Evolutionary conservation across 2,888 invertebrate genomes (phyloP), one percentile per base, ranked within the genome.

Genomic region (Nephrocerus scutellatus): DNA sequence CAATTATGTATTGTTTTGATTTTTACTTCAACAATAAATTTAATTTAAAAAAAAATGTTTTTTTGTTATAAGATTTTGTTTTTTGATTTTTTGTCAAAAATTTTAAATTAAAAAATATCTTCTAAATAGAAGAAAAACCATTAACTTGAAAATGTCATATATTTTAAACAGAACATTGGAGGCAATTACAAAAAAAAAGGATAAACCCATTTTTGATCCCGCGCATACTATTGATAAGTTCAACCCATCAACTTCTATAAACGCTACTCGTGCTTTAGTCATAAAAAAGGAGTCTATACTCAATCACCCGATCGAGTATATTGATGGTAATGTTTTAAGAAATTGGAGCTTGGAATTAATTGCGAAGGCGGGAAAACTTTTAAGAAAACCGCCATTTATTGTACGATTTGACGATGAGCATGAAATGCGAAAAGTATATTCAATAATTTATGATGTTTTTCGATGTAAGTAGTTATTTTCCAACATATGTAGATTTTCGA

Each of bases 391-490:
- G 8, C 59, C 66, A 3, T 30, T 60, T 3, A 7, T 43, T 1
- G 61, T 62, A 3, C 29, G 35, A 7, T 65, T 65, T 26, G 43
- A 52, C 2, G 70, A 74, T 53, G 74, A 74, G 43, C 72, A 74
- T 4, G 73, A 75, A 51, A 74, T 74, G 73, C 56, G 74, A 25
- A 56, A 73, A 46, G 74, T 74, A 3, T 73, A 71, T 35, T 70
- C 73, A 1, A 57, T 75, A 5, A 71, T 74, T 35, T 76, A 74
- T 54, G 75, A 76, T 51, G 74, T 74, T 8, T 68, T 74, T 29
- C 64, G 76, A 48, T 76, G 75, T 75, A 55, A 65, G 72, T 55
- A 41, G 5, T 19, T 5, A 22, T 18, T 20, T 32, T 5, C 19
- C n/a, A 6, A 21, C 6, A 12, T n/a, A 16, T 14, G 9, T 30